Evolutionary conservation across 2,797 vertebrate species (phyloP).

Genomic region (Euthynnus affinis): DNA sequence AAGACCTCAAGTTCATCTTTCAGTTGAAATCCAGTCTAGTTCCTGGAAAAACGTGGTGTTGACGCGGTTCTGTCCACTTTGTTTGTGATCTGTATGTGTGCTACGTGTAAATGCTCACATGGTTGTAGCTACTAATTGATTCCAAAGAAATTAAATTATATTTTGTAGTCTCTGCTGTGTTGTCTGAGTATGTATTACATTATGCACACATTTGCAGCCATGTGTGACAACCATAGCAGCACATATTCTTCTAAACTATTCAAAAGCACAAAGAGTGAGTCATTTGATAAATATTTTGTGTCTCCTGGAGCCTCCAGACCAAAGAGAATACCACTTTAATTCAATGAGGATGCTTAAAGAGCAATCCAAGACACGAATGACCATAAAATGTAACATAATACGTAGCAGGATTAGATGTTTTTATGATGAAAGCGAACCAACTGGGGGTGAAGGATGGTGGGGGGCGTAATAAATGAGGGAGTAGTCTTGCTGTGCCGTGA

Average conservation of each 20-base stretch:
- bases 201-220: not conserved
- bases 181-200: not conserved
- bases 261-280: not conserved
- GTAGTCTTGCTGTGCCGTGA: slow-evolving; percentile 39
- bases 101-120: not conserved
- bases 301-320: not conserved
- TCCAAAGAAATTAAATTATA: not conserved
- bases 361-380: slow-evolving; percentile 2
- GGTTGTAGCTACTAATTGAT: not conserved
- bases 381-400: slow-evolving; percentile 31
- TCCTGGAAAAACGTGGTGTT: slow-evolving; percentile 5
- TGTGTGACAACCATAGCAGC: not conserved
- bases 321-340: slow-evolving; percentile 34
- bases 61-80: not conserved
- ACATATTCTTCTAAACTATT: not conserved
- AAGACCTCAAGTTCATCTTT: slow-evolving; percentile 45
- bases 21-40: not conserved
- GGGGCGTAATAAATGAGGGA: slow-evolving; percentile 15
- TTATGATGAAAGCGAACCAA: slow-evolving; percentile 19
- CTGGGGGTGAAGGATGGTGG: too few species aligned
- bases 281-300: slow-evolving; percentile 6
- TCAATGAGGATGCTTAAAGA: slow-evolving; percentile 10
- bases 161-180: not conserved
- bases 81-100: not conserved
- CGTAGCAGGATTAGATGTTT: slow-evolving; percentile 10